A percentile compares a stretch with the other conserved stretches of the same genome.
Evolutionary conservation across 2,797 vertebrate genomes (phyloP).

Genomic region (Thalassophryne amazonica): DNA sequence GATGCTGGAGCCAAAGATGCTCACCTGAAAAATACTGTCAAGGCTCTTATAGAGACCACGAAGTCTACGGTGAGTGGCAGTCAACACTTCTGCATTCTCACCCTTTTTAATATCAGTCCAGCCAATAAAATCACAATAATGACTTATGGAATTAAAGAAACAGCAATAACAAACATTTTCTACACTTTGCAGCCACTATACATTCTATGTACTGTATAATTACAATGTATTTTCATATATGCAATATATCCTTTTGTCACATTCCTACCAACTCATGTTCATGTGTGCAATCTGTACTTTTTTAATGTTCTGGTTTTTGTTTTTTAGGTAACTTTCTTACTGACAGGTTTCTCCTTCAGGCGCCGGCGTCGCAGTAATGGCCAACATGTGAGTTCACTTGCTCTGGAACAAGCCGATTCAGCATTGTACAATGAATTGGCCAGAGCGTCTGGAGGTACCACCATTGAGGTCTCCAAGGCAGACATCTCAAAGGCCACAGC

Average conservation of each 20-base stretch:
- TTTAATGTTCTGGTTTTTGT: background rate
- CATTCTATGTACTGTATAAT: too few relatives aligned
- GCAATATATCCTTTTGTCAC: too few relatives aligned
- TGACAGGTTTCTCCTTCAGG: slow-evolving; percentile 35
- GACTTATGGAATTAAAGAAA: too few relatives aligned
- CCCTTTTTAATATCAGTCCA: background rate
- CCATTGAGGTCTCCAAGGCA: slow-evolving; percentile 61
- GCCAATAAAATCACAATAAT: background rate
- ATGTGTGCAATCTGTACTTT: too few relatives aligned
- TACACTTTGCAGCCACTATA: too few relatives aligned
- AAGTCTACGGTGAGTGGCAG: slow-evolving; percentile 61
- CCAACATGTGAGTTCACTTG: fast-evolving
- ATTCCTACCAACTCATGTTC: too few relatives aligned
- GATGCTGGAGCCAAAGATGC: slow-evolving; percentile 72
- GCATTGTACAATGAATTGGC: slow-evolving; percentile 68
- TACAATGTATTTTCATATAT: too few relatives aligned
- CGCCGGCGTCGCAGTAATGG: slow-evolving; percentile 8
- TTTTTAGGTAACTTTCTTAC: slow-evolving; percentile 67
- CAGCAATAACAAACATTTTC: too few relatives aligned
- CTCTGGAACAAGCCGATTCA: background rate
- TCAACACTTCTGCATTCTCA: background rate
- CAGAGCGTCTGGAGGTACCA: slow-evolving; percentile 63
- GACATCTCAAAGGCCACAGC: slow-evolving; percentile 43
- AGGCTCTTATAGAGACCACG: slow-evolving; percentile 62
- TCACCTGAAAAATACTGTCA: slow-evolving; percentile 46